Evolutionary conservation across 2,113 vertebrate genomes (phyloP).

Genomic region (human): GRCh38 chr15:77760001-77760500

Average conservation of each 20-base stretch:
- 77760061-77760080: conserved; percentile 27
- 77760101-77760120: conserved; percentile 25
- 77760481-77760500: not conserved
- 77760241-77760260: not conserved
- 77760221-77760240: not conserved
- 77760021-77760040: not conserved
- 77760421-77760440: not conserved
- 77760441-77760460: conserved; percentile 15
- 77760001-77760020: not conserved
- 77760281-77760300: not conserved
- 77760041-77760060: not conserved
- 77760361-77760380: not conserved
- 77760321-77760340: too few species aligned
- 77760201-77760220: not conserved
- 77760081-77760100: conserved; percentile 12
- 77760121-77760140: conserved; percentile 24
- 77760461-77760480: not conserved
- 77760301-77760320: not conserved
- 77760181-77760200: not conserved
- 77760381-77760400: not conserved
- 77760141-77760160: not conserved
- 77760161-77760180: not conserved
- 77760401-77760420: not conserved
- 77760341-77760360: not conserved
- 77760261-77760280: too few species aligned